Conservation (phyloP, 2,888 invertebrate genomes). For the Cryptus armator region DNA sequence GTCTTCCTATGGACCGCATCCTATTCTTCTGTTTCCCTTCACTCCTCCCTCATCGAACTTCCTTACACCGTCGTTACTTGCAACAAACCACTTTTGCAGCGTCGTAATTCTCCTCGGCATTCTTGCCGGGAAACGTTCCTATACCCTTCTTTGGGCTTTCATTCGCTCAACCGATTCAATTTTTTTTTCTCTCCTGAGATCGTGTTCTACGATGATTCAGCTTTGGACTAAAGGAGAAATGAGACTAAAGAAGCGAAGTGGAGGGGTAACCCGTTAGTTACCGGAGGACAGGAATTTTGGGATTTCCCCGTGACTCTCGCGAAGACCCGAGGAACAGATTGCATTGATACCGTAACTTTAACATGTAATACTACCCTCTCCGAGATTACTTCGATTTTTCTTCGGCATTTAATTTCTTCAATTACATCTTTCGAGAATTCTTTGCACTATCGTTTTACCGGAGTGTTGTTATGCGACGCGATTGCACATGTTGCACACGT, state of each 20-base stretch:
- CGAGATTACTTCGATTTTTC: no score
- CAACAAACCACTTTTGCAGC: conserved; percentile 46
- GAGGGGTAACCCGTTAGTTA: neutral
- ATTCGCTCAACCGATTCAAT: neutral
- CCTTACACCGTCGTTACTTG: conserved; percentile 17
- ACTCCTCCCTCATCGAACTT: neutral
- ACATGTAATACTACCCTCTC: no score
- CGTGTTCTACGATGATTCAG: neutral
- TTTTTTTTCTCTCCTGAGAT: neutral
- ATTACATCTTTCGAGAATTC: neutral
- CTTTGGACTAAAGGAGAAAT: neutral
- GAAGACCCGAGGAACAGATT: neutral
- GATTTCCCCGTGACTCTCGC: neutral
- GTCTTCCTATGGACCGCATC: conserved; percentile 7
- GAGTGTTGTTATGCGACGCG: neutral
- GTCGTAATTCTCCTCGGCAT: conserved; percentile 19
- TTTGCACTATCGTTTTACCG: neutral
- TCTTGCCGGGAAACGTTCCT: conserved; percentile 2
- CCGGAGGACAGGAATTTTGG: neutral
- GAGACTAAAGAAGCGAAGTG: neutral
- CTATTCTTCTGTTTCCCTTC: conserved; percentile 27
- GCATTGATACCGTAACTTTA: no score
- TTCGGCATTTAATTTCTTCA: no score
- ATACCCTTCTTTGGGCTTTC: neutral
- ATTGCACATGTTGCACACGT: conserved; percentile 2